These are phyloP conservation scores for Astreopora myriophthalma DNA, from an alignment of 64 coral and sea anemone species.

Conservation along the genomic window DNA sequence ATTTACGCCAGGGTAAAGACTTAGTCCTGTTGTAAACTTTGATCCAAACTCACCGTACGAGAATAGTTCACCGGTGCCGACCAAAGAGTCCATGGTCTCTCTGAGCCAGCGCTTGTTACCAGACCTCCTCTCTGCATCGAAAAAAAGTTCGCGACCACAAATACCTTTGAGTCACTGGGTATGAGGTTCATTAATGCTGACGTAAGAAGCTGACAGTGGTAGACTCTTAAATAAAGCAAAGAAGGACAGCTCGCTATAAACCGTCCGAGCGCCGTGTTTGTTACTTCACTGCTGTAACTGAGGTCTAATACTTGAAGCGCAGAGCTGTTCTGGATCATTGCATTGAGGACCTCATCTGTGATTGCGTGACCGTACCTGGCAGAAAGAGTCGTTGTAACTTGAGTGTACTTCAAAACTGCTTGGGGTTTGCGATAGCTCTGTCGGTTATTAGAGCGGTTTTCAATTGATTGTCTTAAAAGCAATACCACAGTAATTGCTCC, in stretches of 20 bases:
- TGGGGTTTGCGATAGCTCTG: not conserved
- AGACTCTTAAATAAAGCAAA: constrained; percentile 70
- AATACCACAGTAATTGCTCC: no score
- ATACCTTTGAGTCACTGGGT: constrained; percentile 69
- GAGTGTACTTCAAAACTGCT: not conserved
- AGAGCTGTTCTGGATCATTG: constrained; percentile 3
- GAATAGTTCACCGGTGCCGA: constrained; percentile 32
- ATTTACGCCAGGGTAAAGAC: not conserved
- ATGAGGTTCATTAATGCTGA: constrained; percentile 73
- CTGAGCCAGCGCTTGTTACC: not conserved
- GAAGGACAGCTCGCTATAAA: constrained; percentile 30
- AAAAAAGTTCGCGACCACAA: constrained; percentile 87
- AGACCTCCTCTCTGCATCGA: constrained; percentile 26
- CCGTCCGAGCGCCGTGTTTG: constrained; percentile 34
- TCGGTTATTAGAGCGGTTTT: no score
- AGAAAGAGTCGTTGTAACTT: not conserved
- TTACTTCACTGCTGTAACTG: constrained; percentile 82
- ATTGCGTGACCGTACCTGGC: constrained; percentile 80
- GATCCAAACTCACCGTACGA: not conserved
- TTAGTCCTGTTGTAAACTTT: constrained; percentile 19
- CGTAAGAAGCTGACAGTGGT: constrained; percentile 83
- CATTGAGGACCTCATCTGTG: constrained; percentile 75
- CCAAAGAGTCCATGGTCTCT: constrained; percentile 11
- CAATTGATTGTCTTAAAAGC: no score
- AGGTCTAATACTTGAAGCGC: constrained; percentile 80